These are phyloP conservation scores for Maniola jurtina DNA, from an alignment of 1,140 invertebrate species.

Conservation along the genomic window DNA sequence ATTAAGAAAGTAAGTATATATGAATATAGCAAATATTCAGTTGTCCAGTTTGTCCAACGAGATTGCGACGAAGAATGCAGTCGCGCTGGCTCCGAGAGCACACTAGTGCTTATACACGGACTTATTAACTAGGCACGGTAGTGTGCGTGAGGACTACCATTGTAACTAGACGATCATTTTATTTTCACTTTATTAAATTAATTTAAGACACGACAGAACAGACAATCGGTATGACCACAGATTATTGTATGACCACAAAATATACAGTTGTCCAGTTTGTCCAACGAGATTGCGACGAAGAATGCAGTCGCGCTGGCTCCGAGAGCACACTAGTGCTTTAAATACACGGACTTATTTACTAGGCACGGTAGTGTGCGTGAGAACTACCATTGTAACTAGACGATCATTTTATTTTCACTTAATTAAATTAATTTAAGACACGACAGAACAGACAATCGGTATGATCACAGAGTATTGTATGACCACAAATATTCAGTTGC, in stretches of 20 bases:
- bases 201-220: no score
- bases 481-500: constrained; percentile 25
- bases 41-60: constrained; percentile 20
- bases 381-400: constrained; percentile 23
- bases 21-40: no score
- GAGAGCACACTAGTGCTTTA: constrained; percentile 33
- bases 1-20: no score
- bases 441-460: no score
- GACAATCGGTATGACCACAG: no score
- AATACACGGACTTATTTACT: constrained; percentile 18
- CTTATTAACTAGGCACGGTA: constrained; percentile 17
- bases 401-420: background rate
- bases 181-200: background rate
- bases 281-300: constrained; percentile 29
- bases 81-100: constrained; percentile 42
- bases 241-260: constrained; percentile 9
- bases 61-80: constrained; percentile 47
- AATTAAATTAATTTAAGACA: no score
- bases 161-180: background rate
- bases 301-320: constrained; percentile 54
- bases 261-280: constrained; percentile 27
- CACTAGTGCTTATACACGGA: constrained; percentile 25
- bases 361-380: constrained; percentile 26
- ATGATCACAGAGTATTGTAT: background rate
- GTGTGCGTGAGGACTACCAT: constrained; percentile 32